Base-by-base conservation (phyloP, 2,888 invertebrate species). In the Yponomeuta evonymella region DNA sequence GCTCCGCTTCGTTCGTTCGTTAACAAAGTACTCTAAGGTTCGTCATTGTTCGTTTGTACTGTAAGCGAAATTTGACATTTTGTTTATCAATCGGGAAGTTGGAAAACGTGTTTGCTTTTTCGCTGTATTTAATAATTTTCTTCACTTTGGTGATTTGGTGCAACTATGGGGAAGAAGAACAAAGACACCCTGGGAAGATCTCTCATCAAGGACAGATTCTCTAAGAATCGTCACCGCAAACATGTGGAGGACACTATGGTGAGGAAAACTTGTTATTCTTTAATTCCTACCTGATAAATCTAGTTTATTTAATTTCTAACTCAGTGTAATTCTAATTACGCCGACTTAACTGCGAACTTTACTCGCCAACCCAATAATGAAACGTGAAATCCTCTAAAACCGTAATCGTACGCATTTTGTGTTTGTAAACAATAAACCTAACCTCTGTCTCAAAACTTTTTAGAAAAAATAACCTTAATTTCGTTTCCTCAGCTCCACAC, bases 161-260 rank as follows among this genome's bases (percentile, higher is more conserved):
- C 23, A 12, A 23, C 29, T 74, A 96, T 96, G 96, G 95, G 95
- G 15, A 96, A 96, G 83, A 96, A 96, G 82, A 94, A 93, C 77
- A 96, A 96, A 86, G 87, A 90, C 71, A 86, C 86, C 58, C 90
- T 96, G 68, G 97, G 96, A 0, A 93, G 96, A 72, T 91, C 95
- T 0, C 89, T 97, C 64, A 96, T 97, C 63, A 96, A 95, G 81
- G 95, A 96, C 80, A 94, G 96, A 76, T 96, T 96, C 82, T 94
- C 95, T 0, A 93, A 94, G 73, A 93, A 93, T 70, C 93, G 93
- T 66, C 92, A 93, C 69, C 93, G 93, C 76, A 95, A 94, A 87
- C 94, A 93, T 89, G 94, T 94, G 67, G 94, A 94, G 80, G 95
- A 95, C 79, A 95, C 96, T 8, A 94, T 96, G 96, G 96, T 96